Evolutionary conservation across 2,113 vertebrate genomes (phyloP).

Genomic region (Taurulus bubalis): DNA sequence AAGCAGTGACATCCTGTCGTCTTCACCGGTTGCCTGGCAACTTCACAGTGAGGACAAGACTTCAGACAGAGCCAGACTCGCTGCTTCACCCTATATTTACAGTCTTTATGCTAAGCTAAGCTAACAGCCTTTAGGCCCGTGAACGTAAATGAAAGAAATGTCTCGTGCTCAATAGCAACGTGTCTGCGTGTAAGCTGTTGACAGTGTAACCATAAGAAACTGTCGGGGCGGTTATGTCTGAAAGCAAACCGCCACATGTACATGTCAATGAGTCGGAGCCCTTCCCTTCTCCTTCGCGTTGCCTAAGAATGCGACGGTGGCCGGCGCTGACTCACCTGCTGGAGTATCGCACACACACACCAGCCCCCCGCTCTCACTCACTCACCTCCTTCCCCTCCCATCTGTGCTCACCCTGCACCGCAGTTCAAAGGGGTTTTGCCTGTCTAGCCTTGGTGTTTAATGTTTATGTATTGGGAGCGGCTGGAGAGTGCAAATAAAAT

Average conservation of each 20-base stretch:
- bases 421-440: constrained; percentile 82
- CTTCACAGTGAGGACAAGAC: background rate
- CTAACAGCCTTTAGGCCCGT: background rate
- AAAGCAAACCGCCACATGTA: constrained; percentile 28
- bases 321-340: constrained; percentile 75
- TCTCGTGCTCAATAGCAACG: background rate
- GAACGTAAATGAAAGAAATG: background rate
- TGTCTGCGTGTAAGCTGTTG: background rate
- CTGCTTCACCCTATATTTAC: background rate
- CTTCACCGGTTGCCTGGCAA: background rate
- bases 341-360: constrained; percentile 60
- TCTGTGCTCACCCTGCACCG: constrained; percentile 73
- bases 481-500: constrained; percentile 85
- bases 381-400: constrained; percentile 74
- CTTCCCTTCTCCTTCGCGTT: constrained; percentile 56
- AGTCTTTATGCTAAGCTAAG: constrained; percentile 2
- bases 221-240: background rate
- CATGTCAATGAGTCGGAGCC: constrained; percentile 32
- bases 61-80: background rate
- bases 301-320: constrained; percentile 56
- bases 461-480: constrained; percentile 89
- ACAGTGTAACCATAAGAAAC: constrained; percentile 5
- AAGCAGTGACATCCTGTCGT: background rate
- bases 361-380: constrained; percentile 62
- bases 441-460: constrained; percentile 84